Conservation (phyloP, 2,888 invertebrate genomes). For the Tricholauxania praeusta region DNA sequence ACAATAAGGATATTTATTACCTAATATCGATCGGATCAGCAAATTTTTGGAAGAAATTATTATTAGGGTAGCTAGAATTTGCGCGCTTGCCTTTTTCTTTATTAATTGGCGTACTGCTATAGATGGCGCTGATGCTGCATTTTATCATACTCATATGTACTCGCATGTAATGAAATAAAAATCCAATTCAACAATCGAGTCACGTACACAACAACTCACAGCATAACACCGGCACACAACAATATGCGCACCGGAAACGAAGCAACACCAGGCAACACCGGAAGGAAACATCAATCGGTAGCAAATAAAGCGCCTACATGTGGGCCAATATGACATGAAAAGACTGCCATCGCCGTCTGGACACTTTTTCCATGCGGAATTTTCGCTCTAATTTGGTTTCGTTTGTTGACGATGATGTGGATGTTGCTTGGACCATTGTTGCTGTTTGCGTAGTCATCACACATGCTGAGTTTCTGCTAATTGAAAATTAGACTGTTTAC, state of each 20-base stretch:
- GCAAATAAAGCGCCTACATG: conserved; percentile 16
- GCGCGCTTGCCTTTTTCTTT: conserved; percentile 6
- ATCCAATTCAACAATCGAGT: conserved; percentile 16
- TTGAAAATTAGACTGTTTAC: conserved; percentile 57
- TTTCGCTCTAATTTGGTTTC: too few relatives aligned
- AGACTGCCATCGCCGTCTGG: too few relatives aligned
- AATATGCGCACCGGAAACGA: conserved; percentile 18
- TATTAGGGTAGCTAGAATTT: neutral
- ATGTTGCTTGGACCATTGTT: neutral
- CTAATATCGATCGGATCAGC: conserved; percentile 26
- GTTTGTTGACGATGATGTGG: too few relatives aligned
- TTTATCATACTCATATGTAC: neutral
- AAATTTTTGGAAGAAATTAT: neutral
- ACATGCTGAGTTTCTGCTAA: conserved; percentile 52
- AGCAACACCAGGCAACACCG: conserved; percentile 10
- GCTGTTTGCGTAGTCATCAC: conserved; percentile 22
- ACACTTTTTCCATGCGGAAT: too few relatives aligned
- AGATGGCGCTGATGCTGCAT: conserved; percentile 25
- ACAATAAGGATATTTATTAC: conserved; percentile 20
- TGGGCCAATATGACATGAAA: too few relatives aligned
- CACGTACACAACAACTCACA: conserved; percentile 21
- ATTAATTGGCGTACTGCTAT: conserved; percentile 23
- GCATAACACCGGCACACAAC: conserved; percentile 9
- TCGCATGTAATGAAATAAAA: too few relatives aligned
- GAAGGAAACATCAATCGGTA: conserved; percentile 28